Evolutionary conservation across 2,797 vertebrate species (phyloP), one percentile per base, ranked within the genome.

Genomic region (Rhodeus uyekii): DNA sequence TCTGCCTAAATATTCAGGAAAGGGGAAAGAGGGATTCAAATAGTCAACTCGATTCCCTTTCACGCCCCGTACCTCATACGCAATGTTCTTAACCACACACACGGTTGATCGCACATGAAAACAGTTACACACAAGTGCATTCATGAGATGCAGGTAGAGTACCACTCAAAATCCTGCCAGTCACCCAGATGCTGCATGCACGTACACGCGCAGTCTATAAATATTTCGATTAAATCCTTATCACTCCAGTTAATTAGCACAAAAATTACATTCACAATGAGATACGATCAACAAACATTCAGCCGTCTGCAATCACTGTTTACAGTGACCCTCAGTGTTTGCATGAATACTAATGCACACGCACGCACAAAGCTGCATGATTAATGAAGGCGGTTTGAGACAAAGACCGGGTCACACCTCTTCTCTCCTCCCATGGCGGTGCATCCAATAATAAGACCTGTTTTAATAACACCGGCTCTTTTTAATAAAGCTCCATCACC

Each of bases 231-330:
- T 64, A 74, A 75, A 67, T 77, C 44, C 80, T 86, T 87, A 77
- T 86, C 63, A 14, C 72, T 67, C 76, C 74, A 88, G 89, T 91
- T 89, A 90, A 86, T 90, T 78, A 88, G 87, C 89, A 89, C 88
- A 86, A 86, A 88, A 90, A 91, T 92, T 91, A 92, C 90, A 84
- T 84, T 53, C 84, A 89, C 90, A 92, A 90, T 90, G 86, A 91
- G 86, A 91, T 87, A 75, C 87, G 85, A 92, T 92, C 89, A 89
- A 89, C 93, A 90, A 90, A 87, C 88, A 89, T 88, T 86, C 80
- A 81, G 89, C 84, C 85, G 87, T 80, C 87, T 22, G 69, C 89
- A 91, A 91, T 90, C 90, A 91, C 83, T 85, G 79, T 88, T 88
- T 88, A 91, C 90, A 90, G 86, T 88, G 87, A 93, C 84, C 89